A percentile compares a stretch with the other conserved stretches of the same genome.
These are phyloP conservation scores for Craniophora ligustri DNA, from an alignment of 2,888 invertebrate species.

Conservation along the genomic window DNA sequence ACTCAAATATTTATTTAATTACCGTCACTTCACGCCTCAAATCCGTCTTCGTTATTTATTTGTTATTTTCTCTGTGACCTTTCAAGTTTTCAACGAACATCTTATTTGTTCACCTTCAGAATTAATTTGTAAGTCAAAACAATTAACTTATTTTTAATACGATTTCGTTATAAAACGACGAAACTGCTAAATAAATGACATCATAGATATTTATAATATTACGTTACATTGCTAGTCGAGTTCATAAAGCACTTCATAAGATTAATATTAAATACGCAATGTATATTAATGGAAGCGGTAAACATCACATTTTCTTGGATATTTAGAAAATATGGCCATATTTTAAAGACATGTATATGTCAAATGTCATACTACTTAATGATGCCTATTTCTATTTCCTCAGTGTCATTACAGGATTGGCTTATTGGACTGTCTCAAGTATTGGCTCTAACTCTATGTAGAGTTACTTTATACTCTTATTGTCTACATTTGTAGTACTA, in stretches of 20 bases:
- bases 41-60: not conserved
- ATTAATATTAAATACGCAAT: not conserved
- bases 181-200: slow-evolving; percentile 34
- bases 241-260: not conserved
- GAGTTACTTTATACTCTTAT: no score
- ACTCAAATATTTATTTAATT: not conserved
- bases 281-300: not conserved
- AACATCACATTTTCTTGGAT: no score
- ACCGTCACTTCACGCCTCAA: not conserved
- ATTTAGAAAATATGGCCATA: no score
- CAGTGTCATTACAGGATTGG: no score
- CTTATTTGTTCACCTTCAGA: slow-evolving; percentile 38
- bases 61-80: not conserved
- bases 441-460: no score
- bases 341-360: no score
- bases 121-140: slow-evolving; percentile 37
- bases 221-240: slow-evolving; percentile 8
- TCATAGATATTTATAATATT: slow-evolving; percentile 34
- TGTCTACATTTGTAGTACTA: not conserved
- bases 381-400: no score
- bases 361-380: no score
- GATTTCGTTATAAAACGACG: slow-evolving; percentile 20
- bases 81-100: slow-evolving; percentile 4
- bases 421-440: no score
- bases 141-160: slow-evolving; percentile 20